Evolutionary conservation across 1,140 invertebrate species (phyloP).

Genomic region (Nephila pilipes): DNA sequence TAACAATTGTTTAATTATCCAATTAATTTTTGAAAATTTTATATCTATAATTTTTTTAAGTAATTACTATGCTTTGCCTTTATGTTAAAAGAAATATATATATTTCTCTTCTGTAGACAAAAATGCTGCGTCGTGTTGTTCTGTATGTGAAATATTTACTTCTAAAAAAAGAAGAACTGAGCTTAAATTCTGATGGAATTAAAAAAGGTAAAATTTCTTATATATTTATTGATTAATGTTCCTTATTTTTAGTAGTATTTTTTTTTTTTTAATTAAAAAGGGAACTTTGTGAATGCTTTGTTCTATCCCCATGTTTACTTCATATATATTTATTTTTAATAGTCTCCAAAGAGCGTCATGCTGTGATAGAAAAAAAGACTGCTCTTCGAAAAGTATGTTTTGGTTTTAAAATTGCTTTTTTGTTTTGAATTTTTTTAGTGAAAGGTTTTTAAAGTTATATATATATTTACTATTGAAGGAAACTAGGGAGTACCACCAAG

Average conservation of each 20-base stretch:
- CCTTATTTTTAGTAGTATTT: neutral
- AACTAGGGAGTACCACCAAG: too few species aligned
- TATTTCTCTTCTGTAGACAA: neutral
- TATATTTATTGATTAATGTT: neutral
- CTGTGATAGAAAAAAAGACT: neutral
- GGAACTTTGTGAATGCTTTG: neutral
- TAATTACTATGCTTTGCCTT: too few species aligned
- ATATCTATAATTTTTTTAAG: too few species aligned
- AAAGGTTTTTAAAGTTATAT: too few species aligned
- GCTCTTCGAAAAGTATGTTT: neutral
- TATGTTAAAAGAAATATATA: too few species aligned
- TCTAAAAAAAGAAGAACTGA: neutral
- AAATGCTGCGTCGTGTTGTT: constrained; percentile 7
- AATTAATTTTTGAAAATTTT: too few species aligned
- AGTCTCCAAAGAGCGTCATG: neutral
- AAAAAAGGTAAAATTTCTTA: neutral
- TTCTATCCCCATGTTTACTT: neutral
- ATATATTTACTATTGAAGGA: too few species aligned
- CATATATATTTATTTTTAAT: neutral
- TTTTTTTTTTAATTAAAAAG: neutral
- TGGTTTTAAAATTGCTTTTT: too few species aligned
- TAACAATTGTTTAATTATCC: too few species aligned
- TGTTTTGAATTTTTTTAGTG: too few species aligned
- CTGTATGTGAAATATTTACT: constrained; percentile 43
- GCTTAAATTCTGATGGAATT: neutral